A percentile compares a stretch with the other conserved stretches of the same genome.
These are phyloP conservation scores for Pyrrhosoma nymphula DNA, from an alignment of 2,888 invertebrate genomes.

Conservation along the genomic window DNA sequence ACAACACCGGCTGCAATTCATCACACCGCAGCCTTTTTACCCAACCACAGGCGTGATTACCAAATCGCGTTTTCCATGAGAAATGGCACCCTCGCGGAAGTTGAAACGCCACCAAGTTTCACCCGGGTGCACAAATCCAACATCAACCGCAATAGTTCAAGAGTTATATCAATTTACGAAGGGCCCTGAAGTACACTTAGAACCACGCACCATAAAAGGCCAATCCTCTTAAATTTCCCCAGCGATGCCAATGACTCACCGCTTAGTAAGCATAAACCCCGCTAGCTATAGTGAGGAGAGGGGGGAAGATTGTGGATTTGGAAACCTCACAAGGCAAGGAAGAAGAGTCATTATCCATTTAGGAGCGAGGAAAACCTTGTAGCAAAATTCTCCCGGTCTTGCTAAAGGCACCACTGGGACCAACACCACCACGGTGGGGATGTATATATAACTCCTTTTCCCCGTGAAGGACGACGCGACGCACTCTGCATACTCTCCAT, in stretches of 20 bases:
- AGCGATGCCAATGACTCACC: slow-evolving; percentile 36
- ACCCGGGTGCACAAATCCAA: not conserved
- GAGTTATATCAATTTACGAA: slow-evolving; percentile 36
- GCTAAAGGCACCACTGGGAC: slow-evolving; percentile 15
- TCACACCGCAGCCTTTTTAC: no score
- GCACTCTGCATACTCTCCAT: slow-evolving; percentile 47
- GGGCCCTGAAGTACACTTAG: slow-evolving; percentile 27
- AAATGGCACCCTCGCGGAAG: not conserved
- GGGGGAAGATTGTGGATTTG: not conserved
- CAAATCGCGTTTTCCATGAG: not conserved
- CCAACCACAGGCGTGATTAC: not conserved
- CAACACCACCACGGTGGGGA: not conserved
- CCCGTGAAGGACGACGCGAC: not conserved
- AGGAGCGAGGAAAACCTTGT: slow-evolving; percentile 1
- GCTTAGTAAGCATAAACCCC: slow-evolving; percentile 33
- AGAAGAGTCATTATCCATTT: slow-evolving; percentile 45
- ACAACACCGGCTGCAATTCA: no score
- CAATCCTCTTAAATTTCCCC: not conserved
- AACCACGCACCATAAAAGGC: not conserved
- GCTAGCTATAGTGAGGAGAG: not conserved
- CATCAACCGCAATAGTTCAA: slow-evolving; percentile 6
- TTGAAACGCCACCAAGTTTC: not conserved
- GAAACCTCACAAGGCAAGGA: not conserved
- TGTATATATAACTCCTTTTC: not conserved
- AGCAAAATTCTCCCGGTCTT: slow-evolving; percentile 47